A percentile compares a stretch with the other conserved stretches of the same genome.
Evolutionary conservation across 2,113 vertebrate genomes (phyloP).

Genomic region (Peromyscus maniculatus): DNA sequence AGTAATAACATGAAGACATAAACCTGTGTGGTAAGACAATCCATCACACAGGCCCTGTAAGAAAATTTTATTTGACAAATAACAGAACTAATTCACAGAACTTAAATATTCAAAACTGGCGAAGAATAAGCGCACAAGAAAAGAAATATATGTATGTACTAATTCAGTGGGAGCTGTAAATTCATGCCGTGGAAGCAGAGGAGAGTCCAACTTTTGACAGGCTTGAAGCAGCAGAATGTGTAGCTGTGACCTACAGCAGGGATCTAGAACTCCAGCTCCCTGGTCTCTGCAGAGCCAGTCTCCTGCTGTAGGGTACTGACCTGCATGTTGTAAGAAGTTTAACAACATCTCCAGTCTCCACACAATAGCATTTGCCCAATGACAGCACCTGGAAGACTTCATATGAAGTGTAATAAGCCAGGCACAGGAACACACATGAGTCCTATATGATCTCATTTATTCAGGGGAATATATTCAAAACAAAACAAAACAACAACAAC

Average conservation of each 20-base stretch:
- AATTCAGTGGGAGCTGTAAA: not conserved
- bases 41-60: not conserved
- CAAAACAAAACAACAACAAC: too few relatives aligned
- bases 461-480: not conserved
- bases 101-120: conserved; percentile 6
- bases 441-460: not conserved
- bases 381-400: not conserved
- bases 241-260: not conserved
- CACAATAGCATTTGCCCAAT: not conserved
- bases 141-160: not conserved
- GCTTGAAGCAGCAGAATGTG: not conserved
- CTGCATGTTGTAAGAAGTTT: not conserved
- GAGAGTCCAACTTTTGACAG: not conserved
- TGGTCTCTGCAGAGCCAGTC: not conserved
- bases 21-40: not conserved
- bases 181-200: not conserved
- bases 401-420: not conserved
- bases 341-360: not conserved
- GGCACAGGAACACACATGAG: not conserved
- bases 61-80: not conserved
- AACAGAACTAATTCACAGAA: not conserved
- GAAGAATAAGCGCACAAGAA: not conserved
- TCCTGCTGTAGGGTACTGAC: too few relatives aligned
- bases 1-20: not conserved
- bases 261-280: accelerated